These are phyloP conservation scores for Drosophila pandora DNA, from an alignment of 1,140 invertebrate species.

Conservation along the genomic window DNA sequence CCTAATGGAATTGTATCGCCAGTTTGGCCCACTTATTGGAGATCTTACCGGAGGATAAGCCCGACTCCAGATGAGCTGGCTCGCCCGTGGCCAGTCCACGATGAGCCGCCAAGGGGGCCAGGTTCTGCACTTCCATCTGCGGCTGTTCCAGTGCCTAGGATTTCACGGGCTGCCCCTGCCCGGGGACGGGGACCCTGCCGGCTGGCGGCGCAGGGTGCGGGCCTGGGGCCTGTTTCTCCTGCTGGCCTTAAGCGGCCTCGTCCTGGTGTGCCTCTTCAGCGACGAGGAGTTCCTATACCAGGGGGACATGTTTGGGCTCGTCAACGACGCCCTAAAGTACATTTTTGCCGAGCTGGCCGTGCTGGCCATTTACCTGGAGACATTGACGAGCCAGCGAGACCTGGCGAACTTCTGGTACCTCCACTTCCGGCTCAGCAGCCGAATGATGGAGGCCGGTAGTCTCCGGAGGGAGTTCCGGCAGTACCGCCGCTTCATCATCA, in stretches of 20 bases:
- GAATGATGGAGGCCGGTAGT: not conserved
- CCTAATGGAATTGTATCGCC: constrained; percentile 3
- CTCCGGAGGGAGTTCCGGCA: constrained; percentile 14
- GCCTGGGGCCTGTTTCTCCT: constrained; percentile 43
- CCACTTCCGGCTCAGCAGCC: constrained; percentile 13
- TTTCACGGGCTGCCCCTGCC: constrained; percentile 52
- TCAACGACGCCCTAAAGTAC: constrained; percentile 66
- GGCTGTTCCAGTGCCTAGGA: constrained; percentile 65
- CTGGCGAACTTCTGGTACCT: constrained; percentile 63
- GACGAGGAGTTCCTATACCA: constrained; percentile 50
- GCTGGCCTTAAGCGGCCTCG: constrained; percentile 16
- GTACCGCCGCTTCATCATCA: constrained; percentile 31
- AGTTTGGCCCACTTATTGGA: not conserved
- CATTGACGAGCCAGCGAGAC: constrained; percentile 27
- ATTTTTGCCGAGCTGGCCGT: constrained; percentile 55
- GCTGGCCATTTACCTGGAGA: constrained; percentile 58
- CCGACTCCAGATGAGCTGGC: not conserved
- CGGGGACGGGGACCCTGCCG: constrained; percentile 2
- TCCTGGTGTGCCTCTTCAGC: constrained; percentile 29
- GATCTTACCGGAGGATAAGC: constrained; percentile 9
- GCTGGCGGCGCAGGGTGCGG: not conserved
- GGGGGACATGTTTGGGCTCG: constrained; percentile 56
- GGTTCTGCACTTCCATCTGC: constrained; percentile 60
- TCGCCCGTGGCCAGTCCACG: constrained; percentile 18
- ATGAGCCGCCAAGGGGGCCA: constrained; percentile 45